These are phyloP conservation scores for Ectemnius continuus DNA, from an alignment of 2,888 invertebrate genomes.

Conservation along the genomic window DNA sequence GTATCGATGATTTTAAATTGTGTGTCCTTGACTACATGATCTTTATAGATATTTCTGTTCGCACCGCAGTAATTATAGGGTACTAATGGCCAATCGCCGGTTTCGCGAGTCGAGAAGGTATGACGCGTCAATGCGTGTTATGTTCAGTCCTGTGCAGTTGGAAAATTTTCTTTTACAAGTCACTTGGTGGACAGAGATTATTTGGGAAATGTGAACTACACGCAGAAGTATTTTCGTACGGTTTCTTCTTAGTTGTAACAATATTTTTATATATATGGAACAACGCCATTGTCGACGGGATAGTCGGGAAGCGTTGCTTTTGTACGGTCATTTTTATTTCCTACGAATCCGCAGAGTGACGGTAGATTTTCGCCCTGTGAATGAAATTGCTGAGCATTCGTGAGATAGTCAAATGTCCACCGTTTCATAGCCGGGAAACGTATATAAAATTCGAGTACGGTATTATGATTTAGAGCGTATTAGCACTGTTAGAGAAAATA, in stretches of 20 bases:
- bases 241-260: slow-evolving; percentile 46
- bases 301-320: slow-evolving; percentile 32
- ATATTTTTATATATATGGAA: slow-evolving; percentile 46
- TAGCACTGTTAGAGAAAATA: slow-evolving; percentile 56
- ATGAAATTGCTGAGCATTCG: slow-evolving; percentile 27
- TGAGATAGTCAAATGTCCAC: slow-evolving; percentile 55
- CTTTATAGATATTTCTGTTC: background rate
- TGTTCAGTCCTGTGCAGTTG: slow-evolving; percentile 53
- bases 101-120: slow-evolving; percentile 38
- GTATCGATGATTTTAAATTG: background rate
- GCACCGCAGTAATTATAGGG: slow-evolving; percentile 26
- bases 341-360: slow-evolving; percentile 15
- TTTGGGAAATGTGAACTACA: slow-evolving; percentile 30
- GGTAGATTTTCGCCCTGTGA: slow-evolving; percentile 19
- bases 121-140: slow-evolving; percentile 47
- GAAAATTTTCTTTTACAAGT: slow-evolving; percentile 43
- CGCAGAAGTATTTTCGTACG: slow-evolving; percentile 49
- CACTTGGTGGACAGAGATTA: slow-evolving; percentile 50
- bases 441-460: slow-evolving; percentile 55
- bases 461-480: slow-evolving; percentile 61
- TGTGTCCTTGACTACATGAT: background rate
- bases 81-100: slow-evolving; percentile 46
- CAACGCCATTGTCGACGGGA: slow-evolving; percentile 28
- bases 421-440: slow-evolving; percentile 49
- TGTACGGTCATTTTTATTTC: slow-evolving; percentile 16